Evolutionary conservation across 2,797 vertebrate species (phyloP), one percentile per base, ranked within the genome.

Genomic region (Amblyopsis hoosieri): DNA sequence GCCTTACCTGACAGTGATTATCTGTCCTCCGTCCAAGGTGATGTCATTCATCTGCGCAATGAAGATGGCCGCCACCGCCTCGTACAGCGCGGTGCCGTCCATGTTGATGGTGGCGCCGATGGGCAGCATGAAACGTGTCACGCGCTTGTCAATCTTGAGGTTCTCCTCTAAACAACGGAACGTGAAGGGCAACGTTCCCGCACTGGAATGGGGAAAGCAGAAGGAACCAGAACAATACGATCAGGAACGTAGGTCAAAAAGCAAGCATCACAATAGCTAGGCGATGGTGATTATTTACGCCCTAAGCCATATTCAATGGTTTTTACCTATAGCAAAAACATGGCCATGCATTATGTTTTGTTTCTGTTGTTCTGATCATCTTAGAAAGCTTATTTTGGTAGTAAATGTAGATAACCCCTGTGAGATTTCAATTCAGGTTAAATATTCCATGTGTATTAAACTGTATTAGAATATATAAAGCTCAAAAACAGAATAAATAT

Each of bases 31-130:
- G 0, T 95, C 94, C 69, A 95, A 85, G 1, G 56, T 3, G 60
- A 95, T 92, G 80, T 83, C 93, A 14, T 95, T 95, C 94, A 95
- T 95, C 79, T 95, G 94, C 46, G 94, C 94, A 0, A 95, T 95
- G 19, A 95, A 95, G 80, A 95, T 95, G 88, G 94, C 94, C 0
- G 94, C 94, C 86, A 95, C 94, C 0, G 94, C 94, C 76, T 95
- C 94, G 6, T 95, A 95, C 33, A 95, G 88, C 0, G 94, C 94
- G 0, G 94, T 95, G 62, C 94, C 94, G 23, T 95, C 94, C 94
- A 95, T 95, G 74, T 95, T 95, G 42, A 95, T 94, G 71, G 94
- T 95, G 74, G 94, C 94, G 0, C 93, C 94, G 0, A 95, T 94
- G 53, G 94, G 94, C 67, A 95, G 81, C 74, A 95, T 93, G 33